Conservation (phyloP, 2,797 vertebrate species). For the Linurgus olivaceus region DNA sequence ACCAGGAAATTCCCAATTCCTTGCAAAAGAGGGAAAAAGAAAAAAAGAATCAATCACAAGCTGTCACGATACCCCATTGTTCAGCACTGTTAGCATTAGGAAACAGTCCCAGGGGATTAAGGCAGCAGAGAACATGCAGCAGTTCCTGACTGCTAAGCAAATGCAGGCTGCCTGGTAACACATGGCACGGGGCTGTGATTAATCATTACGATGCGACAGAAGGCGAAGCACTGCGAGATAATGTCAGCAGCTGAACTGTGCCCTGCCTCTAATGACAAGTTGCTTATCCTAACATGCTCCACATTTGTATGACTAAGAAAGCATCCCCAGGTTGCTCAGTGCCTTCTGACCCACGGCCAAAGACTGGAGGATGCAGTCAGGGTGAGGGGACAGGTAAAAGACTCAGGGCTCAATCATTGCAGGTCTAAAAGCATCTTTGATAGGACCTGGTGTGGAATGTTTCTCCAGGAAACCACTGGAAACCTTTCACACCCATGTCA, state of each 20-base stretch:
- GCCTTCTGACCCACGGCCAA: background rate
- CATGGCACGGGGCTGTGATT: constrained; percentile 37
- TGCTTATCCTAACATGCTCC: background rate
- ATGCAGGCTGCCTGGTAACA: constrained; percentile 58
- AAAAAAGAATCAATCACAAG: background rate
- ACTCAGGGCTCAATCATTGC: accelerated
- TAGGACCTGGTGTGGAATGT: background rate
- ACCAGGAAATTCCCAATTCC: background rate
- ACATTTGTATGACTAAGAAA: background rate
- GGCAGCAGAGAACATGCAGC: background rate
- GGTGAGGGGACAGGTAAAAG: background rate
- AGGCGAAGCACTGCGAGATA: background rate
- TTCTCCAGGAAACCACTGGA: background rate
- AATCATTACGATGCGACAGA: constrained; percentile 50
- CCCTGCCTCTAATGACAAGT: constrained; percentile 19
- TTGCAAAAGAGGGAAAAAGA: accelerated
- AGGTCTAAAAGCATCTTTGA: background rate
- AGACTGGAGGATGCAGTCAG: background rate
- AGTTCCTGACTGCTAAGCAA: constrained; percentile 36
- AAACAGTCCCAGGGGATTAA: constrained; percentile 44
- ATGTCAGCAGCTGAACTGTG: constrained; percentile 25
- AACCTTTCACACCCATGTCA: background rate
- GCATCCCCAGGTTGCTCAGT: background rate
- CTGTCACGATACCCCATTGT: constrained; percentile 40
- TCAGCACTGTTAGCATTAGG: constrained; percentile 35